Conservation (phyloP, 1,140 invertebrate genomes). For the Scaptodrosophila lebanonensis region DNA sequence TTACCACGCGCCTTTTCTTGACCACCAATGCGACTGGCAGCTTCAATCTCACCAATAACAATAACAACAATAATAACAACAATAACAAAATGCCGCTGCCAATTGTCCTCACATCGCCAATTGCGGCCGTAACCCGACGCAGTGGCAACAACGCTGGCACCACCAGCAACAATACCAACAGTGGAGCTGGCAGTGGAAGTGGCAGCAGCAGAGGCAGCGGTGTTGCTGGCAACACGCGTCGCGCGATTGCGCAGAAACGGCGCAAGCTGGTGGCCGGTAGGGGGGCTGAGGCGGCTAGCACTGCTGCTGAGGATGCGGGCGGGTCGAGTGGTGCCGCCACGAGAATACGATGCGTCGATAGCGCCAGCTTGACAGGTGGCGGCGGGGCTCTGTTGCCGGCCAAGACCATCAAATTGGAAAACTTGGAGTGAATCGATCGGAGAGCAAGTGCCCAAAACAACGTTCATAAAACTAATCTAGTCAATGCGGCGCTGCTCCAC, state of each 20-base stretch:
- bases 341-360: conserved; percentile 49
- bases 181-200: not conserved
- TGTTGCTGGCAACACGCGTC: too few species aligned
- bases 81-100: conserved; percentile 50
- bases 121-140: not conserved
- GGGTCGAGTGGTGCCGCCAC: conserved; percentile 13
- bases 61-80: conserved; percentile 32
- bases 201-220: not conserved
- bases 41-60: conserved; percentile 18
- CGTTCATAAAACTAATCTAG: conserved; percentile 40
- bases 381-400: conserved; percentile 26
- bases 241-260: conserved; percentile 23
- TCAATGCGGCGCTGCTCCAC: conserved; percentile 43
- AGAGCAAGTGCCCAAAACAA: not conserved
- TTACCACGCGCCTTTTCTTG: conserved; percentile 27
- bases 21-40: conserved; percentile 7
- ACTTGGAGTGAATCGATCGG: conserved; percentile 30
- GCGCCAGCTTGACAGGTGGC: conserved; percentile 43
- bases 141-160: not conserved
- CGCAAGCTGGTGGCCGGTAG: conserved; percentile 29
- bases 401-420: conserved; percentile 56
- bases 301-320: not conserved
- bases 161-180: conserved; percentile 8
- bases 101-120: conserved; percentile 39
- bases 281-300: not conserved